phyloP scores from a whole-genome alignment of 2,888 invertebrate genomes.

The Ariolimax columbianus region DNA sequence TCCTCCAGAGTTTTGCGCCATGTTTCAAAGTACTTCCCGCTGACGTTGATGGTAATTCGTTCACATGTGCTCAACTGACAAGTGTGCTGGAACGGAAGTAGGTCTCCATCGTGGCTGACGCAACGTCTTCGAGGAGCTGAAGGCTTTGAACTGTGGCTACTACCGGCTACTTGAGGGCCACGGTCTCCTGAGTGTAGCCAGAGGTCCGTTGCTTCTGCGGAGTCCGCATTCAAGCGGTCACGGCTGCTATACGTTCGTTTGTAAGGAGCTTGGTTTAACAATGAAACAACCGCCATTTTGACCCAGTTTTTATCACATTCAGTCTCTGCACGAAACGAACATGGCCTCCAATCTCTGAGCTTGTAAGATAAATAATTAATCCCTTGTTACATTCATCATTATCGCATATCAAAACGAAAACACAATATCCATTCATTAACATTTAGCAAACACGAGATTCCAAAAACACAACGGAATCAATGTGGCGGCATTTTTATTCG shows the following conservation, averaged over 20 bases:
- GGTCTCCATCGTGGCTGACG: slow-evolving; percentile 39
- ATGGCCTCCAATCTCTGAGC: no score
- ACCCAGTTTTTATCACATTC: not conserved
- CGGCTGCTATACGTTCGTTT: slow-evolving; percentile 64
- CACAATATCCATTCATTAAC: no score
- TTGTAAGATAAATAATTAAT: no score
- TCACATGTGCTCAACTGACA: slow-evolving; percentile 74
- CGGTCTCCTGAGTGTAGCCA: slow-evolving; percentile 49
- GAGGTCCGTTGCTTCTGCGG: slow-evolving; percentile 54
- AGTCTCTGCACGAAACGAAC: not conserved
- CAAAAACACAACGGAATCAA: no score
- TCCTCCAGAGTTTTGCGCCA: slow-evolving; percentile 74
- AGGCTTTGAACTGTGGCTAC: not conserved
- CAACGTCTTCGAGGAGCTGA: slow-evolving; percentile 42
- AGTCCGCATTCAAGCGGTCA: slow-evolving; percentile 66
- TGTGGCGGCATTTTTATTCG: no score
- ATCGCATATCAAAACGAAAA: no score
- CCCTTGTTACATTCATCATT: no score
- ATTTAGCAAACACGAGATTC: no score
- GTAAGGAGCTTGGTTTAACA: slow-evolving; percentile 72
- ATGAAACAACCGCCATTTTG: slow-evolving; percentile 68
- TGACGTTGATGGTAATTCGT: slow-evolving; percentile 77
- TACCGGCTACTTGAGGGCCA: slow-evolving; percentile 2
- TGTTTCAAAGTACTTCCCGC: slow-evolving; percentile 78
- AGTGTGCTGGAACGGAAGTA: slow-evolving; percentile 62